These are phyloP conservation scores for Mesoligia furuncula DNA, from an alignment of 2,888 invertebrate species.

Conservation along the genomic window DNA sequence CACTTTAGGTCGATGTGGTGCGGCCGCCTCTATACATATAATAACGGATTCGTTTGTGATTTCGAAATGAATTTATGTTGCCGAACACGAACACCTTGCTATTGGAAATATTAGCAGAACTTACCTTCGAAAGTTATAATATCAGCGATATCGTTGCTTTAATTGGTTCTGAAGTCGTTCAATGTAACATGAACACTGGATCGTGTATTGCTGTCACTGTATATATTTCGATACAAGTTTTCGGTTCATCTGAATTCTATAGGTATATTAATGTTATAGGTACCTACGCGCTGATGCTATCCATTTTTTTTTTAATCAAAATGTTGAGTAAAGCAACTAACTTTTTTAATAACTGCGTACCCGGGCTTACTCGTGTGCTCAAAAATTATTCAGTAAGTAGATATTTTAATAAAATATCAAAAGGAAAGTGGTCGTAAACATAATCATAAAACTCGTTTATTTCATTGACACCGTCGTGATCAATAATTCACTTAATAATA, in stretches of 20 bases:
- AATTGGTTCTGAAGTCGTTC: slow-evolving; percentile 37
- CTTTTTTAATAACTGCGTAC: background rate
- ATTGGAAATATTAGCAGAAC: slow-evolving; percentile 41
- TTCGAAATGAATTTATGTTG: slow-evolving; percentile 58
- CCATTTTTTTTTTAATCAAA: background rate
- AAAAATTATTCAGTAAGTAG: background rate
- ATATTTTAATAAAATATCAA: slow-evolving; percentile 19
- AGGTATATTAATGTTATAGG: background rate
- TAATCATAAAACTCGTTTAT: slow-evolving; percentile 38
- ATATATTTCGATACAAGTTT: slow-evolving; percentile 11
- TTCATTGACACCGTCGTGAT: slow-evolving; percentile 43
- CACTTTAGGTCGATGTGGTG: slow-evolving; percentile 46
- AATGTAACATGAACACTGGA: slow-evolving; percentile 22
- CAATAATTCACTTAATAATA: slow-evolving; percentile 38
- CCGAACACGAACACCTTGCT: slow-evolving; percentile 48
- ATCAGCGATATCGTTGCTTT: slow-evolving; percentile 36
- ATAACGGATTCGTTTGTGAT: slow-evolving; percentile 57
- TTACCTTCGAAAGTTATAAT: slow-evolving; percentile 44
- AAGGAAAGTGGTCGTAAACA: slow-evolving; percentile 36
- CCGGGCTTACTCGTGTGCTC: background rate
- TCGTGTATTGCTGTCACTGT: slow-evolving; percentile 32
- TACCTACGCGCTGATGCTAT: background rate
- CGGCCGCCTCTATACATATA: slow-evolving; percentile 29
- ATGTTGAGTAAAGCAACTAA: too few relatives aligned
- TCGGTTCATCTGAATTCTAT: slow-evolving; percentile 9